These are phyloP conservation scores for Aethes cnicana DNA, from an alignment of 2,888 invertebrate genomes.

Conservation along the genomic window DNA sequence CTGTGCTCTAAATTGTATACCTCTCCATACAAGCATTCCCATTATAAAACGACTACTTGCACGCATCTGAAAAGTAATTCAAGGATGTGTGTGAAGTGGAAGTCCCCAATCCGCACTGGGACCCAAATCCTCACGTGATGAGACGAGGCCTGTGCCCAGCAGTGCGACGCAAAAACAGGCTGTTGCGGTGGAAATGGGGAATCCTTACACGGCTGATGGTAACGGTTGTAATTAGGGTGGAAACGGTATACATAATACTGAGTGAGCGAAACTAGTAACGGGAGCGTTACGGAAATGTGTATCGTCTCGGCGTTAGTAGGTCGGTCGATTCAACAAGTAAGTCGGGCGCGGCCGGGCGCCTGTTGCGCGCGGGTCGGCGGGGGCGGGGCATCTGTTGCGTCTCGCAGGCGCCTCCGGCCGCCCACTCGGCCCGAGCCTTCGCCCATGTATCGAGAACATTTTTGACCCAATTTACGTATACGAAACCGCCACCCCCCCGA, in stretches of 20 bases:
- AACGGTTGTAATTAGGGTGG: not conserved
- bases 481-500: no score
- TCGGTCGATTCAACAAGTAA: constrained; percentile 83
- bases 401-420: constrained; percentile 72
- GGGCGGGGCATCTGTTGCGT: constrained; percentile 76
- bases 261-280: constrained; percentile 21
- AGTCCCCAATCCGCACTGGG: no score
- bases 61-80: no score
- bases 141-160: no score
- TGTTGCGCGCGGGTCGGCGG: constrained; percentile 67
- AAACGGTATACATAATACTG: not conserved
- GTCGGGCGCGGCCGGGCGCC: constrained; percentile 63
- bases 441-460: constrained; percentile 62
- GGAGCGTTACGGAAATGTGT: constrained; percentile 50
- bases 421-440: constrained; percentile 59
- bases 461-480: constrained; percentile 62
- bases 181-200: no score
- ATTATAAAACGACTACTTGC: no score
- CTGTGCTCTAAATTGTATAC: no score
- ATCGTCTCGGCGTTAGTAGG: constrained; percentile 76
- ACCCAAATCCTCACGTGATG: no score
- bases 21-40: no score
- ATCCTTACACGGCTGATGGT: not conserved
- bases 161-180: no score
- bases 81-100: no score